Evolutionary conservation across 2,888 invertebrate species (phyloP), one percentile per base, ranked within the genome.

Genomic region (Esperia sulphurella): DNA sequence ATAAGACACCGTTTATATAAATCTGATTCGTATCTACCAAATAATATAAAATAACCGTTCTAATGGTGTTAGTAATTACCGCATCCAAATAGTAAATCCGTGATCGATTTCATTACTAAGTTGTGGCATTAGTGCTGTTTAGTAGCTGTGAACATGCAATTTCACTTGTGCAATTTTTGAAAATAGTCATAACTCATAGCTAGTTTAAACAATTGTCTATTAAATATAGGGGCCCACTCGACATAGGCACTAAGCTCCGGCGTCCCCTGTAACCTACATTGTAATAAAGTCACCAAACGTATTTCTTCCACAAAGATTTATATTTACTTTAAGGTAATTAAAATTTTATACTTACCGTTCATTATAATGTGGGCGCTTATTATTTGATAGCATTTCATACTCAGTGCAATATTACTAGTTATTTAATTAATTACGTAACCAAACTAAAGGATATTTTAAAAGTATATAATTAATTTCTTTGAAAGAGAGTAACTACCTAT

Each of bases 381-480:
- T 81, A 88, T 89, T 90, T 89, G 78, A 86, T 88, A 85, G 85
- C 83, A 84, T 87, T 88, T 89, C 90, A 90, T 90, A 90, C 90
- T 90, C 90, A 90, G 90, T 90, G 90, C 90, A 90, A 90, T 90
- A 90, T 90, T 89, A 88, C 90, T 90, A 90, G 90, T 90, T 90
- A 90, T 89, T 87, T 89, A 89, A 89, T 90, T 84, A 89, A 89
- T 90, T 84, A 89, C 88, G 90, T 90, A 90, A 90, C 90, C 90
- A 90, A 90, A 90, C 90, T 90, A 89, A 90, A 89, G 75, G 84
- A 88, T 90, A 90, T 87, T 83, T 86, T 85, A 84, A 86, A 79
- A 71, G 73, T 65, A 77, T 77, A 74, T 83, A 83, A 84, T 80
- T 78, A 83, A 86, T 85, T 83, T 86, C 85, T 81, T 74, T 72